Evolutionary conservation across 2,888 invertebrate genomes (phyloP).

Genomic region (Pocota personata): DNA sequence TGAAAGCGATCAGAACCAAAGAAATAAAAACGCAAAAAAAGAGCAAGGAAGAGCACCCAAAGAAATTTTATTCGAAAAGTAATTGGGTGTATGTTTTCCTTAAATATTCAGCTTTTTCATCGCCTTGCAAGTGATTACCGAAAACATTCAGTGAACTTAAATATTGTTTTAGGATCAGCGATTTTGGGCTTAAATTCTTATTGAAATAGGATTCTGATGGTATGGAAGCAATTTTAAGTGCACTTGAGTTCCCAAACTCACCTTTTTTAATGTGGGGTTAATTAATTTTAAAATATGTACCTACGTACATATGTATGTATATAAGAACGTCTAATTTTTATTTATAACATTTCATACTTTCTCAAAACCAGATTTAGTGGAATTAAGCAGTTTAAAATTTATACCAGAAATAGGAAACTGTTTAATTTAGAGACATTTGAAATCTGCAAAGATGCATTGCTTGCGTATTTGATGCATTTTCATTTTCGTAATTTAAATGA

Average conservation of each 20-base stretch:
- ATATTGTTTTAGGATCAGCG: slow-evolving; percentile 7
- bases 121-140: background rate
- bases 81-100: background rate
- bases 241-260: background rate
- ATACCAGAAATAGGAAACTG: background rate
- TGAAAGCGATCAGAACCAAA: background rate
- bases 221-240: background rate
- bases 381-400: background rate
- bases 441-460: background rate
- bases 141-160: slow-evolving; percentile 2
- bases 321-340: background rate
- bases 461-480: background rate
- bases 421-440: background rate
- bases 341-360: no score
- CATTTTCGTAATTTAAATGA: background rate
- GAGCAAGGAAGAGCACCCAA: background rate
- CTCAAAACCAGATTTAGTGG: no score
- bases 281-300: background rate
- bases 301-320: background rate
- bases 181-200: background rate
- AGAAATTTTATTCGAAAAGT: background rate
- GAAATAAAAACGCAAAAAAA: background rate
- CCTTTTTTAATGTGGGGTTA: background rate
- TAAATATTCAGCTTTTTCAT: background rate
- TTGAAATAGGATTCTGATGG: background rate